These are phyloP conservation scores for Rhogogaster chlorosoma DNA, from an alignment of 2,888 invertebrate genomes.

Conservation along the genomic window DNA sequence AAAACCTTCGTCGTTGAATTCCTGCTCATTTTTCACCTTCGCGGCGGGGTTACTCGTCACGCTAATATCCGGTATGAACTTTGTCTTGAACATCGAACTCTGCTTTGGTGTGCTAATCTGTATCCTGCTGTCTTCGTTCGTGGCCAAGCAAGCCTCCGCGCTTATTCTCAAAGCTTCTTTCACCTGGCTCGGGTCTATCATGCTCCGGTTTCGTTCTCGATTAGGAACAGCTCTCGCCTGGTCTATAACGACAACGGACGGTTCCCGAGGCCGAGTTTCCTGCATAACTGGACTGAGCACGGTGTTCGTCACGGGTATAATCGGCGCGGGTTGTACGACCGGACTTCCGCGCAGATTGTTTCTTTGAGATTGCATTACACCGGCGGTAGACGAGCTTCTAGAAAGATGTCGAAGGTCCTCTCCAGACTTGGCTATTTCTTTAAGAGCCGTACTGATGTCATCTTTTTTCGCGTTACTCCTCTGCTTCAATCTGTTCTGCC, in stretches of 20 bases:
- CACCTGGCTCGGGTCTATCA: slow-evolving; percentile 78
- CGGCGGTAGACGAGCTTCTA: slow-evolving; percentile 71
- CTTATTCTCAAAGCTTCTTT: slow-evolving; percentile 60
- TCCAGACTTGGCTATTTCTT: slow-evolving; percentile 75
- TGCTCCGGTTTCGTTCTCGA: slow-evolving; percentile 75
- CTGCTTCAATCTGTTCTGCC: slow-evolving; percentile 85
- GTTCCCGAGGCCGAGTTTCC: slow-evolving; percentile 73
- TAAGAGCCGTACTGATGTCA: slow-evolving; percentile 74
- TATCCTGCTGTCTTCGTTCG: slow-evolving; percentile 53
- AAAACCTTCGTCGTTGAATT: slow-evolving; percentile 93
- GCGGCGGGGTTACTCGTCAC: slow-evolving; percentile 76
- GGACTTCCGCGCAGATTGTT: slow-evolving; percentile 66
- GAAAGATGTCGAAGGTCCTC: slow-evolving; percentile 77
- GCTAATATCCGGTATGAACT: slow-evolving; percentile 78
- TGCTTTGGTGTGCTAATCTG: slow-evolving; percentile 29
- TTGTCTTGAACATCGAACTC: slow-evolving; percentile 61
- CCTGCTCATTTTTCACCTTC: slow-evolving; percentile 81
- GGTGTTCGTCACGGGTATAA: slow-evolving; percentile 74
- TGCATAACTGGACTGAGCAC: slow-evolving; percentile 77
- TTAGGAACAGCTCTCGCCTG: slow-evolving; percentile 73
- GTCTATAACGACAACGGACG: slow-evolving; percentile 69
- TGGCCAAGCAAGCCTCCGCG: slow-evolving; percentile 42
- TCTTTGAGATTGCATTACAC: slow-evolving; percentile 15
- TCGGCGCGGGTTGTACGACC: slow-evolving; percentile 70
- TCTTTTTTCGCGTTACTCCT: slow-evolving; percentile 71